Evolutionary conservation across 2,797 vertebrate species (phyloP), one percentile per base, ranked within the genome.

Genomic region (Rhinophrynus dorsalis): DNA sequence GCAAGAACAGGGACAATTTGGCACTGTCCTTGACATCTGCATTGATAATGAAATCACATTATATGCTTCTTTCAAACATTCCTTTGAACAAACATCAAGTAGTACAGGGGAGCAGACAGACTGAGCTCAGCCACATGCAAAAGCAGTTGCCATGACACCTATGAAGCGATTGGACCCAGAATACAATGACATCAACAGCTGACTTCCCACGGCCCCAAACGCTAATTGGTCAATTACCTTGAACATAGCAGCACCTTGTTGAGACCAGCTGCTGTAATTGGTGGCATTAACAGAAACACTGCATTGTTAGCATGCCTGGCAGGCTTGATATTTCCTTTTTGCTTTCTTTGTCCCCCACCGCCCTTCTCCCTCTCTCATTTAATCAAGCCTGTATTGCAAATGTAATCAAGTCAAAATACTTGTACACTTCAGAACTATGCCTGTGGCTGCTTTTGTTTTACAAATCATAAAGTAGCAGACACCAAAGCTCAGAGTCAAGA

Each of bases 201-300:
- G 70, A 65, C 70, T 73, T 66, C 47, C 55, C 55, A 67, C 27
- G 29, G 56, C 50, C 62, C 47, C 47, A 21, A 44, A 32, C 23
- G 24, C 62, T 73, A 73, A 73, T 73, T 66, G 62, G 70, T 65
- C 70, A 73, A 73, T 73, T 73, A 73, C 70, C 62, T 73, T 59
- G 62, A 73, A 73, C 62, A 67, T 44, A 73, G 47, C 70, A 73
- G 47, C 70, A 73, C 70, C 70, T 73, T 73, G 70, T 73, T 73
- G 55, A 59, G 55, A 60, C 62, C 70, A 67, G 70, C 55, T 66
- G 70, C 62, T 30, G 24, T 73, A 73, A 73, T 73, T 59, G 70
- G 62, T 33, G 40, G 45, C 70, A 73, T 73, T 73, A 73, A 60
- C 29, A 52, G 47, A 60, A 67, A 73, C 62, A 67, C 35, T 54